phyloP scores from a whole-genome alignment of 2,113 vertebrate species.

The Zosterops japonicus region DNA sequence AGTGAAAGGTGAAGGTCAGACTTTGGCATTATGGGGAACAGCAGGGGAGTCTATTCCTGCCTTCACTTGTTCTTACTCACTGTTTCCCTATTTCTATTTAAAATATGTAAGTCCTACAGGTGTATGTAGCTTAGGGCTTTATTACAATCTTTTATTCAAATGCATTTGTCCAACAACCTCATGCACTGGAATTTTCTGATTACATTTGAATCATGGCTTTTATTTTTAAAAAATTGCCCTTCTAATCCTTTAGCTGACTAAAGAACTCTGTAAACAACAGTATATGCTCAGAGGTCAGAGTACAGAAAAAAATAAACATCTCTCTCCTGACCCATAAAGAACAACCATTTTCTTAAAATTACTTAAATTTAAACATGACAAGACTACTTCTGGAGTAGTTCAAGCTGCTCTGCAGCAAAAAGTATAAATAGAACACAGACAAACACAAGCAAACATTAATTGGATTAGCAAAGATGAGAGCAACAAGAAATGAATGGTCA shows the following conservation, averaged over 20 bases:
- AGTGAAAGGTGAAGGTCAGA: background rate
- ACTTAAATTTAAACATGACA: background rate
- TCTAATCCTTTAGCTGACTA: background rate
- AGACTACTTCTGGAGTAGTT: background rate
- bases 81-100: background rate
- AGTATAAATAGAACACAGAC: background rate
- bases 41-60: background rate
- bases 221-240: background rate
- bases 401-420: background rate
- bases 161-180: background rate
- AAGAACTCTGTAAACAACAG: background rate
- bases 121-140: background rate
- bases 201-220: background rate
- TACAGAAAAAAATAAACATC: background rate
- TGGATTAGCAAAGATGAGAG: background rate
- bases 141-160: background rate
- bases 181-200: background rate
- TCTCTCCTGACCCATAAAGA: background rate
- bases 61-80: too few relatives aligned
- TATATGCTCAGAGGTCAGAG: background rate
- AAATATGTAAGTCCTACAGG: background rate
- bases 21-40: background rate
- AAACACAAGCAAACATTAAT: background rate
- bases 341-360: background rate
- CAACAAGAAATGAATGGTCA: background rate